Evolutionary conservation across 2,888 invertebrate species (phyloP), one percentile per base, ranked within the genome.

Genomic region (Agonopterix subpropinquella): DNA sequence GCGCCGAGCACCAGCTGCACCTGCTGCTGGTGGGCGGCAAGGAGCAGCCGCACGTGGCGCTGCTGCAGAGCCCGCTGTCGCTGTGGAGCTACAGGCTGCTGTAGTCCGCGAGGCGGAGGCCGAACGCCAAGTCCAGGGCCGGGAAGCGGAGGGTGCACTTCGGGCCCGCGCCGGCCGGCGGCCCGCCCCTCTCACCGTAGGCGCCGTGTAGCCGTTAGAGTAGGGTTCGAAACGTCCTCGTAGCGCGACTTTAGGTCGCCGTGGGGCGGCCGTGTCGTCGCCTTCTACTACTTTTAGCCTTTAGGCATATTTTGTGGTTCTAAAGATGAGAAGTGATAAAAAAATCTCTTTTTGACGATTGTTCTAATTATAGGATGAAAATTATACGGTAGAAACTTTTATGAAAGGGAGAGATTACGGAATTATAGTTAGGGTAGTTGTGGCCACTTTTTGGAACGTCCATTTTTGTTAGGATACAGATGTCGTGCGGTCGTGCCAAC

Each of bases 41-140:
- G 62, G 95, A 96, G 73, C 92, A 93, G 45, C 93, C 94, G 10
- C 94, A 94, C 61, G 91, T 93, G 2, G 94, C 94, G 11, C 90
- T 93, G 49, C 92, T 95, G 63, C 92, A 93, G 66, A 88, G 93
- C 62, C 95, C 95, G 8, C 90, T 95, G 39, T 93, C 95, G 9
- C 90, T 95, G 67, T 95, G 95, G 95, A 92, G 92, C 61, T 89
- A 94, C 55, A 91, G 93, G 60, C 75, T 94, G 54, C 57, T 81
- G 57, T 84, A 75, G 28, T 28, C 28, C 28, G 28, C 28, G 28
- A 28, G 28, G 28, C 28, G 28, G 28, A 28, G 28, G 28, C 28
- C 28, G 28, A 28, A 28, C 28, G 28, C 28, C 28, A 28, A 28
- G 28, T 28, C 28, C 5, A 28, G 28, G 28, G 28, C 28, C 5